Percentiles rank a stretch among this genome's conserved stretches.
Conservation (phyloP, 2,113 vertebrate species). For the Peucedramus taeniatus region DNA sequence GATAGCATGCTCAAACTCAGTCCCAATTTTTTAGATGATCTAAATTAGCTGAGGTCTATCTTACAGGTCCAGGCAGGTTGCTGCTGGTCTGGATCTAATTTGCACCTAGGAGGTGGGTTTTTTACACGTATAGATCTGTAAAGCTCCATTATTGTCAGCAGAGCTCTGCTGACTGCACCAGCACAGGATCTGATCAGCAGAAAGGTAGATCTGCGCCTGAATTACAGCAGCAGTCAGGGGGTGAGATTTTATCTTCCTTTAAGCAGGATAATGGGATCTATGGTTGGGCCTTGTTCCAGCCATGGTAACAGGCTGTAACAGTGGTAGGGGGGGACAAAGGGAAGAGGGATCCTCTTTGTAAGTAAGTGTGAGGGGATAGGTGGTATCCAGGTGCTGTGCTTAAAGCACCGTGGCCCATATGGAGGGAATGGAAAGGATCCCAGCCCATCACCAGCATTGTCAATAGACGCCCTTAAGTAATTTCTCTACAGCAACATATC, state of each 20-base stretch:
- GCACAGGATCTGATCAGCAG: not conserved
- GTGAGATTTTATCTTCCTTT: not conserved
- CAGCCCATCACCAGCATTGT: not conserved
- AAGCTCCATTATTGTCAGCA: not conserved
- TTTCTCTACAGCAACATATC: not conserved
- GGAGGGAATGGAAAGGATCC: not conserved
- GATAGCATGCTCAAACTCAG: not conserved
- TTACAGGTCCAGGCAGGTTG: rapidly evolving
- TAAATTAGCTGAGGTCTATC: not conserved
- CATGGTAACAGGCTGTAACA: not conserved
- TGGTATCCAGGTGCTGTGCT: not conserved
- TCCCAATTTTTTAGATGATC: not conserved
- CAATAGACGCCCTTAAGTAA: not conserved
- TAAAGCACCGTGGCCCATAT: rapidly evolving
- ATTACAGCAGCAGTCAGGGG: not conserved
- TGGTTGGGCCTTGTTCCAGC: not conserved
- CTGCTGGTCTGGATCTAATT: not conserved
- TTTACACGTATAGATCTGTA: not conserved
- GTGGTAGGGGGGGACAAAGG: not conserved
- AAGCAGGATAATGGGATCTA: not conserved
- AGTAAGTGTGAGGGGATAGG: too few species aligned
- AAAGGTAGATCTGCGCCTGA: not conserved
- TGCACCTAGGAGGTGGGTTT: not conserved
- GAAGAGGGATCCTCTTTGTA: not conserved
- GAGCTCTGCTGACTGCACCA: not conserved